Conservation (phyloP, 2,113 vertebrate species). For the Phylloscopus trochiloides region DNA sequence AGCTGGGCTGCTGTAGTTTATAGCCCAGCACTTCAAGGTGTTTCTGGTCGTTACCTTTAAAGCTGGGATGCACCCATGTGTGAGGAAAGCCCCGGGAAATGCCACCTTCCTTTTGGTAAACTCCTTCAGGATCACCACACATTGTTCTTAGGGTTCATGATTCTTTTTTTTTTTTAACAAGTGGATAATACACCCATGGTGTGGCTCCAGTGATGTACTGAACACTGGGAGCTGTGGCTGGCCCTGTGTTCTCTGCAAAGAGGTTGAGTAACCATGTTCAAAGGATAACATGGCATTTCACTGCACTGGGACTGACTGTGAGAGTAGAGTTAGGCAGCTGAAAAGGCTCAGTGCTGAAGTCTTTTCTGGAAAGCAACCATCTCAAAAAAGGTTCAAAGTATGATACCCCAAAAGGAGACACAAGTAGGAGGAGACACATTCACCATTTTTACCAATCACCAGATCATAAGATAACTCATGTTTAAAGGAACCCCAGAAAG, state of each 20-base stretch:
- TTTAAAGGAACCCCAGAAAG: neutral
- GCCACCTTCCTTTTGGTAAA: neutral
- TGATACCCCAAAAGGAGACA: neutral
- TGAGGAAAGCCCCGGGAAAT: neutral
- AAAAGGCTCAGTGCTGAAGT: neutral
- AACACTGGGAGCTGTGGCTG: neutral
- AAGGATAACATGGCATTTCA: neutral
- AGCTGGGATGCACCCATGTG: neutral
- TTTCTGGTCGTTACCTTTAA: neutral
- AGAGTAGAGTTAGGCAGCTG: neutral
- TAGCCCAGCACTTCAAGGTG: neutral
- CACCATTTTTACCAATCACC: neutral
- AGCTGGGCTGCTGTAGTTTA: neutral
- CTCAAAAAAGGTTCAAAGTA: neutral
- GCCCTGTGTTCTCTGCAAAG: neutral
- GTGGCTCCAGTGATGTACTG: neutral
- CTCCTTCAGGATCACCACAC: neutral
- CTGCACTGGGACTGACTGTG: neutral
- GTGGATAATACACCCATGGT: neutral
- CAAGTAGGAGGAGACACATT: neutral
- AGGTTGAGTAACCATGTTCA: neutral
- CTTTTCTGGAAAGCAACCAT: neutral
- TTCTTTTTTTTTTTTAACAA: neutral
- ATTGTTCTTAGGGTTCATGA: neutral
- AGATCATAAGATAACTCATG: neutral